A percentile compares a stretch with the other conserved stretches of the same genome.
Conservation (phyloP, 37 sponge, comb jelly and placozoan genomes). For the Sycon ciliatum region DNA sequence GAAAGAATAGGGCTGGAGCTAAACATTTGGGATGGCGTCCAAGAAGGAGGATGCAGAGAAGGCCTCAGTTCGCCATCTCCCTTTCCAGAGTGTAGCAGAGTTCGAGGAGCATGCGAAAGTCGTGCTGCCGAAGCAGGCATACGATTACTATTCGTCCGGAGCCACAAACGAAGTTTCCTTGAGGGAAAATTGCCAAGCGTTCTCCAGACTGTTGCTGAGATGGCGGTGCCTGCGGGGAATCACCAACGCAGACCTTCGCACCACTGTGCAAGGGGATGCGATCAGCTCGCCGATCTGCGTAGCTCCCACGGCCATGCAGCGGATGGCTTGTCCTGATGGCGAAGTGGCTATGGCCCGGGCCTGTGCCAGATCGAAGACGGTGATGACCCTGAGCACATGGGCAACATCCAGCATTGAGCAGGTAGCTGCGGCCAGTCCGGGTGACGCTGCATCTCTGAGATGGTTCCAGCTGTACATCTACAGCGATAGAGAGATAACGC, state of each 20-base stretch:
- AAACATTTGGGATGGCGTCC: too few relatives aligned
- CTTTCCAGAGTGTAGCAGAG: slow-evolving; percentile 59
- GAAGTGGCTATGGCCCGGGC: slow-evolving; percentile 72
- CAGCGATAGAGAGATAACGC: slow-evolving; percentile 39
- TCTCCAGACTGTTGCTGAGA: slow-evolving; percentile 55
- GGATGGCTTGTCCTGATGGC: slow-evolving; percentile 76
- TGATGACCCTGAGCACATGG: slow-evolving; percentile 73
- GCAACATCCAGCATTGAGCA: slow-evolving; percentile 63
- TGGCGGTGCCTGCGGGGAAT: slow-evolving; percentile 68
- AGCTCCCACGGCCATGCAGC: slow-evolving; percentile 82
- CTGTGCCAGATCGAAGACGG: slow-evolving; percentile 15
- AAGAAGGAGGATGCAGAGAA: too few relatives aligned
- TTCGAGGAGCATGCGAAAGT: slow-evolving; percentile 46
- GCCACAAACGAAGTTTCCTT: slow-evolving; percentile 64
- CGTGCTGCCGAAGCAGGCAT: slow-evolving; percentile 49
- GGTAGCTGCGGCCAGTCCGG: slow-evolving; percentile 38
- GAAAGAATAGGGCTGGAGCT: too few relatives aligned
- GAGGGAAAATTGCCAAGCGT: slow-evolving; percentile 72
- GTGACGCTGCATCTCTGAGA: slow-evolving; percentile 34
- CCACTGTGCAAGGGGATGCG: slow-evolving; percentile 45
- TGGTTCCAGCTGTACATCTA: slow-evolving; percentile 85
- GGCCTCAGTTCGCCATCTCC: too few relatives aligned
- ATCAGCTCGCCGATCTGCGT: slow-evolving; percentile 68
- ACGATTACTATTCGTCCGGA: slow-evolving; percentile 73
- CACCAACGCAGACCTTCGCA: slow-evolving; percentile 28